A percentile compares a stretch with the other conserved stretches of the same genome.
Evolutionary conservation across 1,140 invertebrate genomes (phyloP).

Genomic region (Arctopsyche grandis): DNA sequence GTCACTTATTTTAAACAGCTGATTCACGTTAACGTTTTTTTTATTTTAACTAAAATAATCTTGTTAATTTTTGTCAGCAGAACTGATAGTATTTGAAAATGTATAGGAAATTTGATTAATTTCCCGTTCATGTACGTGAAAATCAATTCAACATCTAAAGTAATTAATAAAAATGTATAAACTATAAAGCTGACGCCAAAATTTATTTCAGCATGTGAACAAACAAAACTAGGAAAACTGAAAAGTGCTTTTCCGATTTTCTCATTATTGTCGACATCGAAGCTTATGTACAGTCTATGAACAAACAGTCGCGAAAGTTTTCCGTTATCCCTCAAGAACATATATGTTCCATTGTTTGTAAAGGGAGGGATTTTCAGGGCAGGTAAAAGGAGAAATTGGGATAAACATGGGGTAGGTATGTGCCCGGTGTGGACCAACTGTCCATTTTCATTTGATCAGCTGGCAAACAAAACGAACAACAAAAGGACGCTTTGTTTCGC

Average conservation of each 20-base stretch:
- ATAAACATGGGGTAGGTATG: slow-evolving; percentile 29
- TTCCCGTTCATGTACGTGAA: too few species aligned
- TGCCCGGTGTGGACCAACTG: background rate
- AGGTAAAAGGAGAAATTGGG: slow-evolving; percentile 14
- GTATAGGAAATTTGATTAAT: too few species aligned
- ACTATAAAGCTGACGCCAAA: too few species aligned
- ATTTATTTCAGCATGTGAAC: too few species aligned
- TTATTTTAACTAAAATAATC: too few species aligned
- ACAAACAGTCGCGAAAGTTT: slow-evolving; percentile 35
- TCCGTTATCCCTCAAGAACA: background rate
- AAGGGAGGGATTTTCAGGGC: slow-evolving; percentile 7
- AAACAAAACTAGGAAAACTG: too few species aligned
- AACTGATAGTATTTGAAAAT: too few species aligned
- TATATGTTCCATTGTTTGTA: slow-evolving; percentile 31
- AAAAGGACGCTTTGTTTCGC: slow-evolving; percentile 24
- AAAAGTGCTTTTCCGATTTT: slow-evolving; percentile 22
- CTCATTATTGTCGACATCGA: slow-evolving; percentile 34
- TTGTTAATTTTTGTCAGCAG: too few species aligned
- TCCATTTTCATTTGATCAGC: slow-evolving; percentile 40
- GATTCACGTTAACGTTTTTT: too few species aligned
- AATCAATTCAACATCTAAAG: too few species aligned
- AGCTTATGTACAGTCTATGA: slow-evolving; percentile 20
- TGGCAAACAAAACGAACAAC: slow-evolving; percentile 8
- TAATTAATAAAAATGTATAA: too few species aligned
- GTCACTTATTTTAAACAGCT: too few species aligned